Percentiles rank a stretch among this genome's conserved stretches.
These are phyloP conservation scores for Camelus dromedarius DNA, from an alignment of 2,113 vertebrate species.

Conservation along the genomic window DNA sequence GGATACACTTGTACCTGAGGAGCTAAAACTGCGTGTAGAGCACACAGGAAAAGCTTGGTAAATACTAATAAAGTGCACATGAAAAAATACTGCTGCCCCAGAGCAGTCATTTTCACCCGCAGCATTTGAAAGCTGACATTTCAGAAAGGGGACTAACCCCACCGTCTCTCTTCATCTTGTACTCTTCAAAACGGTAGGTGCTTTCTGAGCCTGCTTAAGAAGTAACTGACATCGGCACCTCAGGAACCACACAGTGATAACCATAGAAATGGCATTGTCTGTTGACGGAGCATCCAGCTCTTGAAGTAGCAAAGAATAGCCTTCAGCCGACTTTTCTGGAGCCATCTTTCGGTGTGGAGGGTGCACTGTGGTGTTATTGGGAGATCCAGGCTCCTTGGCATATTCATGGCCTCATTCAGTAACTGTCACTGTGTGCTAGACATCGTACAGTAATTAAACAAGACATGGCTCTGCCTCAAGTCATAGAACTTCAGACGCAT, in stretches of 20 bases:
- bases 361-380: background rate
- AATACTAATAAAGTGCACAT: background rate
- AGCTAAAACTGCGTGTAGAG: conserved; percentile 1
- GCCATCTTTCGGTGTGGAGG: background rate
- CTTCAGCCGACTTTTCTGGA: background rate
- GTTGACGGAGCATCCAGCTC: background rate
- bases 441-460: background rate
- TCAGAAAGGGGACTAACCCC: background rate
- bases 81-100: background rate
- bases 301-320: background rate
- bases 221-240: background rate
- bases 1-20: background rate
- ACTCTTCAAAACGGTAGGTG: background rate
- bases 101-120: conserved; percentile 37
- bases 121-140: conserved; percentile 26
- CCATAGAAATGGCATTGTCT: background rate
- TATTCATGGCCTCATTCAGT: background rate
- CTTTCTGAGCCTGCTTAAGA: conserved; percentile 28
- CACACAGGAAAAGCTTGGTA: background rate
- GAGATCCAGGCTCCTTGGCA: background rate
- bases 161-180: background rate
- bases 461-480: background rate
- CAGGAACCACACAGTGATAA: background rate
- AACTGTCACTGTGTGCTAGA: background rate
- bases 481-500: background rate